Base-by-base conservation (phyloP, 2,113 vertebrate species). In the Hypomesus transpacificus region DNA sequence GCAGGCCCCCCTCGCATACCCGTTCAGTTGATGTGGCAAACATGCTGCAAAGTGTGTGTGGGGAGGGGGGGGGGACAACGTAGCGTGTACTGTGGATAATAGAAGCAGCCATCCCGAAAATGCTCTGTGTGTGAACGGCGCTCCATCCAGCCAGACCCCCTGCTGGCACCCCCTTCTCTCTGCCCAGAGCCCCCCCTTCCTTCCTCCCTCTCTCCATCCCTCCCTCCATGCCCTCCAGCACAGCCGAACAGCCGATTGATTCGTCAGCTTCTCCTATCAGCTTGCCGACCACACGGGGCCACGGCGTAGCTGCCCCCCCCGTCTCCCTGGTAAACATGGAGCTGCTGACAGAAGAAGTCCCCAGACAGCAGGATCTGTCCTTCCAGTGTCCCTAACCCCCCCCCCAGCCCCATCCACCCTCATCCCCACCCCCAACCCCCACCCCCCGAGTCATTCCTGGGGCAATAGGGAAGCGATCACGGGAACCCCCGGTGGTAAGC, bases 301-400 rank as follows among this genome's bases (percentile, higher is more conserved):
- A 21, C 14, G 62, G 62, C 58, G 53, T 68, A 54, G 11, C 4
- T 69, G 68, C 52, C 60, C 21, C 21, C 22, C 21, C 21, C 22
- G 57, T 46, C 39, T 9, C 17, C 17, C 39, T 68, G 34, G 66
- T 68, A 51, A 59, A 46, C 52, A 66, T 17, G 51, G 20, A 18
- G 28, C 18, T 56, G 61, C 21, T 58, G 71, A 74, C 60, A 72
- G 65, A 74, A 54, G 59, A 53, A 52, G 54, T 79, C 74, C 70
- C 64, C 18, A 17, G 63, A 65, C 31, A 26, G 53, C 57, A 28
- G 39, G 22, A 46, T 66, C 17, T 69, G 68, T 34, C 56, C 68
- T 69, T 31, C 14, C 52, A 16, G 28, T 57, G 17, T 56, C 24
- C 22, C 39, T 46, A 46, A 2, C 39, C 39, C 39, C 39, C 39